These are phyloP conservation scores for Oostethus manadensis DNA, from an alignment of 2,113 vertebrate species.

Conservation along the genomic window DNA sequence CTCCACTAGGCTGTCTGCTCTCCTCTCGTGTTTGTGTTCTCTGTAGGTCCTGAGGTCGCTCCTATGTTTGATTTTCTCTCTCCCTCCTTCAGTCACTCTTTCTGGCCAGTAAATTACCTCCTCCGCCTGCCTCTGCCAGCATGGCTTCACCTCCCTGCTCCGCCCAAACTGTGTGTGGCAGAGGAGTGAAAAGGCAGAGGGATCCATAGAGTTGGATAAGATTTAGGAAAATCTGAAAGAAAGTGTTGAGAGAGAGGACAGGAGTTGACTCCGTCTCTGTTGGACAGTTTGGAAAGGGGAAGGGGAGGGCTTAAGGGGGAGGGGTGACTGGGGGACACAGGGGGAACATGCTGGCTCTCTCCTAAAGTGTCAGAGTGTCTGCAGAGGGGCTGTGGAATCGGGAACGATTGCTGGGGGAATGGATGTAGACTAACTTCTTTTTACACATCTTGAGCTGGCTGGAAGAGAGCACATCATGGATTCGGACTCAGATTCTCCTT, in stretches of 20 bases:
- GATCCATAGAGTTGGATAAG: constrained; percentile 8
- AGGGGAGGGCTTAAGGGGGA: constrained; percentile 50
- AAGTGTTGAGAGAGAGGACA: constrained; percentile 12
- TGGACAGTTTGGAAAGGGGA: constrained; percentile 47
- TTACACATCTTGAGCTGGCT: constrained; percentile 20
- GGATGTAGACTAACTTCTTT: constrained; percentile 41
- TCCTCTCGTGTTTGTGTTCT: constrained; percentile 46
- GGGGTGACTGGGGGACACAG: constrained; percentile 48
- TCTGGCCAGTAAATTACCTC: constrained; percentile 49
- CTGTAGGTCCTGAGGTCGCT: constrained; percentile 51
- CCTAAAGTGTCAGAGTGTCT: constrained; percentile 62
- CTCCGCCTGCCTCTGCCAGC: constrained; percentile 48
- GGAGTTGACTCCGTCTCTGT: constrained; percentile 25
- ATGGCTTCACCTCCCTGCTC: constrained; percentile 46
- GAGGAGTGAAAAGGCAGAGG: constrained; percentile 25
- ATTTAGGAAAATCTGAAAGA: constrained; percentile 19
- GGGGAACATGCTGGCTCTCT: constrained; percentile 67
- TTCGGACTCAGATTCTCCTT: constrained; percentile 96
- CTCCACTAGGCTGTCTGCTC: constrained; percentile 39
- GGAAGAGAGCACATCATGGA: constrained; percentile 78
- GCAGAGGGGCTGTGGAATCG: constrained; percentile 40
- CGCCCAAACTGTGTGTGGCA: constrained; percentile 20
- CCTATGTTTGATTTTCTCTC: constrained; percentile 52
- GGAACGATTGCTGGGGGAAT: constrained; percentile 35
- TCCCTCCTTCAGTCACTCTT: constrained; percentile 51